A percentile compares a stretch with the other conserved stretches of the same genome.
Evolutionary conservation across 2,113 vertebrate genomes (phyloP).

Genomic region (Rhinoderma darwinii): DNA sequence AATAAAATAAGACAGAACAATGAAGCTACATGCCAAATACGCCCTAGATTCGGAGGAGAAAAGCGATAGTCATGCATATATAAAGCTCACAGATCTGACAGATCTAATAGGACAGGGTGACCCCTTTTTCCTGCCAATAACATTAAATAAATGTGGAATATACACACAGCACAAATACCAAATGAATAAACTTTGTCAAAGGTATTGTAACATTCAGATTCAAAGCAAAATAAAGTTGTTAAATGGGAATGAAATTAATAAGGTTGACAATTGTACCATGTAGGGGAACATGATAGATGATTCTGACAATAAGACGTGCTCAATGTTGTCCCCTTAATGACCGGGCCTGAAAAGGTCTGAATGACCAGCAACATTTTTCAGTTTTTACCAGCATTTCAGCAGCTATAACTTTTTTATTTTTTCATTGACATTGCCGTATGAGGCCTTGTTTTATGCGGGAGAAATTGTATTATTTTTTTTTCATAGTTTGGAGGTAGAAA

Average conservation of each 20-base stretch:
- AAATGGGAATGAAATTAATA: not conserved
- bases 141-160: not conserved
- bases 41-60: not conserved
- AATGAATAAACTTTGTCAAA: not conserved
- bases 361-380: no score
- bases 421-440: no score
- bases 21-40: not conserved
- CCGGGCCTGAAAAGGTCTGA: no score
- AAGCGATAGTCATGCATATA: not conserved
- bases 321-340: no score
- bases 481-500: no score
- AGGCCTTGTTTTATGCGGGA: no score
- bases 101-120: conserved; percentile 26
- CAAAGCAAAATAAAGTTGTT: not conserved
- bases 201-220: not conserved
- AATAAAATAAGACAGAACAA: conserved; percentile 40
- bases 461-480: no score
- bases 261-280: not conserved
- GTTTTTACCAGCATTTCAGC: no score
- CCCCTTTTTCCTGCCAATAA: conserved; percentile 14
- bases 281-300: not conserved
- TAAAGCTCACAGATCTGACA: conserved; percentile 22
- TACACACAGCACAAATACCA: not conserved
- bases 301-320: not conserved
- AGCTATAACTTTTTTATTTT: no score